These are phyloP conservation scores for Gila orcuttii DNA, from an alignment of 2,113 vertebrate genomes.

Conservation along the genomic window DNA sequence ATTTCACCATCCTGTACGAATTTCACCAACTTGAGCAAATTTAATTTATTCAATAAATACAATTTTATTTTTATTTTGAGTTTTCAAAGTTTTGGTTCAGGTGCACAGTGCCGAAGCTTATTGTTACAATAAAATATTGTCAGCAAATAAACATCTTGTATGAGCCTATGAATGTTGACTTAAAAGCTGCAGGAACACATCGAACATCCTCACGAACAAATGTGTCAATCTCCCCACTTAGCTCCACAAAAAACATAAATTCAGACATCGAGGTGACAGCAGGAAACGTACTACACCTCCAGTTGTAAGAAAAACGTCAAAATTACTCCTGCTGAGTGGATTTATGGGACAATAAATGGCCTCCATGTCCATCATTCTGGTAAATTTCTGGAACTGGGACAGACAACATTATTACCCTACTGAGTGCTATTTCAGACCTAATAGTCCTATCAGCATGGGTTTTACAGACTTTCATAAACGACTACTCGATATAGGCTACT, in stretches of 20 bases:
- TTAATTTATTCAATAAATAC: no score
- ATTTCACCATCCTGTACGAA: no score
- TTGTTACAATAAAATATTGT: background rate
- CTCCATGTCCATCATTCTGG: conserved; percentile 16
- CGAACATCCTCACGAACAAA: background rate
- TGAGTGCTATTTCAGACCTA: conserved; percentile 34
- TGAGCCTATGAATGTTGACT: background rate
- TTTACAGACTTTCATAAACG: conserved; percentile 5
- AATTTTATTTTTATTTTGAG: no score
- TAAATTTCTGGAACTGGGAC: conserved; percentile 9
- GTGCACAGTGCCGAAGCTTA: no score
- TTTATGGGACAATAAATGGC: conserved; percentile 32
- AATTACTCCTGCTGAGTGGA: conserved; percentile 20
- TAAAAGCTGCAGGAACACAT: background rate
- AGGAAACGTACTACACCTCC: background rate
- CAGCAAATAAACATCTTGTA: background rate
- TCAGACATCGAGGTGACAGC: conserved; percentile 18
- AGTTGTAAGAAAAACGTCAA: background rate
- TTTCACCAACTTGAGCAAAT: no score
- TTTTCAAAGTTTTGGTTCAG: no score
- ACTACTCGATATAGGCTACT: conserved; percentile 17
- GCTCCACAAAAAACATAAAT: background rate
- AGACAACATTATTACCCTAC: conserved; percentile 32
- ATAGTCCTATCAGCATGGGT: conserved; percentile 14
- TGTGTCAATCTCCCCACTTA: background rate